Evolutionary conservation across 1,140 invertebrate species (phyloP).

Genomic region (Lordiphosa stackelbergi): DNA sequence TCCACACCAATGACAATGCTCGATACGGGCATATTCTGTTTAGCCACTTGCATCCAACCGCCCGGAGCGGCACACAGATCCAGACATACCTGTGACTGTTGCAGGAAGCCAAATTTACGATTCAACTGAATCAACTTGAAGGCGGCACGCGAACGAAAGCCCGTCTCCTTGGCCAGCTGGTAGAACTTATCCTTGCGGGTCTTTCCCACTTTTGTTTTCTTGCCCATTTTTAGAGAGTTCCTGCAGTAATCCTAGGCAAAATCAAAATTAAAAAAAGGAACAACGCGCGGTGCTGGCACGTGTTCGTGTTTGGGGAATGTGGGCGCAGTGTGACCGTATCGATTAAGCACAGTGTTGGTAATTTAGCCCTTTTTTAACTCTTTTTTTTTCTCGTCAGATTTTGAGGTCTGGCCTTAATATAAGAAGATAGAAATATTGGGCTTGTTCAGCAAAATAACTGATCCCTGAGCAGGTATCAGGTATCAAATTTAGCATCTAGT

Average conservation of each 20-base stretch:
- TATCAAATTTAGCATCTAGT: no score
- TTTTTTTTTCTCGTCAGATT: no score
- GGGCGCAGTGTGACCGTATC: no score
- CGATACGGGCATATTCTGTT: constrained; percentile 98
- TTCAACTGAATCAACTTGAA: constrained; percentile 99
- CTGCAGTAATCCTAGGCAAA: constrained; percentile 4
- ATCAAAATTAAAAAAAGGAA: constrained; percentile 11
- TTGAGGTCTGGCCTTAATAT: no score
- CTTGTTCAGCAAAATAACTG: no score
- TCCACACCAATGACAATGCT: constrained; percentile 97
- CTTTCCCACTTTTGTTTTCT: constrained; percentile 98
- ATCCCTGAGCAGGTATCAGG: no score
- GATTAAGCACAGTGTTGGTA: no score
- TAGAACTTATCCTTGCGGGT: constrained; percentile 99
- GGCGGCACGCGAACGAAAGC: constrained; percentile 96
- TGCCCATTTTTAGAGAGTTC: constrained; percentile 87
- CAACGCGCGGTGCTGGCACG: constrained; percentile 24
- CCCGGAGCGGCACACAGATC: constrained; percentile 99
- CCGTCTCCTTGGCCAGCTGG: constrained; percentile 98
- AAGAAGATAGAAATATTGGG: no score
- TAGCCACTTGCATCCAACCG: constrained; percentile 99
- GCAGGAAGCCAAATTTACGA: constrained; percentile 97
- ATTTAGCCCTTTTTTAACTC: no score
- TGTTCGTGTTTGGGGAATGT: constrained; percentile 5
- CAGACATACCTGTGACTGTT: constrained; percentile 96